phyloP scores from a whole-genome alignment of 2,797 vertebrate genomes.

The Delichon dasypus region DNA sequence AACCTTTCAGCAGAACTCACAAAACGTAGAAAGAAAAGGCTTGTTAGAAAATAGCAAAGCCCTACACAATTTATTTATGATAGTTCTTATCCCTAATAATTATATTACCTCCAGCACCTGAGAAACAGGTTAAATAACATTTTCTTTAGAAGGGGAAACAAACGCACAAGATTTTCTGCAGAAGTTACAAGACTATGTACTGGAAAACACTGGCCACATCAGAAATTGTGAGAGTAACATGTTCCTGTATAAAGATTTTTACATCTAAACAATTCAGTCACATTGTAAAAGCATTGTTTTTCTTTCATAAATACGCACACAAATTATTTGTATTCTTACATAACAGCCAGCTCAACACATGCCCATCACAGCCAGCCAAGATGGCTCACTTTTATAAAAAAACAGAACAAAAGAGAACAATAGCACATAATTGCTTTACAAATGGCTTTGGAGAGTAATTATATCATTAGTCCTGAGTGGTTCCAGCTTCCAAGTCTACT shows the following conservation, averaged over 20 bases:
- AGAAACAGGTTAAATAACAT: not conserved
- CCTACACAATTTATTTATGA: not conserved
- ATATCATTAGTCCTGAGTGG: conserved; percentile 47
- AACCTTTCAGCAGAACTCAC: not conserved
- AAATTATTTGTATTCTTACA: not conserved
- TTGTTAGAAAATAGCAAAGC: not conserved
- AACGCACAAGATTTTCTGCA: not conserved
- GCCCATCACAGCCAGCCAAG: not conserved
- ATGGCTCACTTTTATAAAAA: conserved; percentile 33
- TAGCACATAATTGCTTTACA: conserved; percentile 47
- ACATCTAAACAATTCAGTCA: not conserved
- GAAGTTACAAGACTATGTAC: not conserved
- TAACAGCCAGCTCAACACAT: not conserved
- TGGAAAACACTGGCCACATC: not conserved
- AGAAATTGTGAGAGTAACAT: not conserved
- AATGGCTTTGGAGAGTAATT: conserved; percentile 58
- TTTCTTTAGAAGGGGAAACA: not conserved
- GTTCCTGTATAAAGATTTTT: not conserved
- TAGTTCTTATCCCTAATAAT: not conserved
- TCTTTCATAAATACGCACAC: not conserved
- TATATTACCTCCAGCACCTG: not conserved
- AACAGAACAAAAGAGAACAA: conserved; percentile 26
- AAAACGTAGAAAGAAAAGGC: not conserved
- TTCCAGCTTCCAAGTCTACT: conserved; percentile 46
- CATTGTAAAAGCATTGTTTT: not conserved